phyloP scores from a whole-genome alignment of 2,113 vertebrate species.

The Anas platyrhynchos region DNA sequence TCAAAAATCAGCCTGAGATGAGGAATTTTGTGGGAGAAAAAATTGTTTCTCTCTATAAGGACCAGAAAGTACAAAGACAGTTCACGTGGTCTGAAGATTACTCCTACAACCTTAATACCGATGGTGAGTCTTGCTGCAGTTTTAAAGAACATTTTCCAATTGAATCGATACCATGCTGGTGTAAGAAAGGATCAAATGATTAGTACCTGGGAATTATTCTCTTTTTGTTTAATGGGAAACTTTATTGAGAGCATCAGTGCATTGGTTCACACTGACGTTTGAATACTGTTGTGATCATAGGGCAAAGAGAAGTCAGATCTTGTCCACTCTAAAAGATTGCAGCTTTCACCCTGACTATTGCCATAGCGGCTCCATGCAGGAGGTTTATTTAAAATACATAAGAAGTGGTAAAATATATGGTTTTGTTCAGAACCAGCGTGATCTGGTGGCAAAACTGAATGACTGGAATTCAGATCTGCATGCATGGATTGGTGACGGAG shows the following conservation, averaged over 20 bases:
- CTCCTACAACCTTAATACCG: not conserved
- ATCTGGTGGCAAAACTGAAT: not conserved
- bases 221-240: not conserved
- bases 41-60: not conserved
- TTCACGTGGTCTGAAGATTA: not conserved
- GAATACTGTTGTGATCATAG: not conserved
- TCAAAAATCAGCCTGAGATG: not conserved
- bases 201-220: not conserved
- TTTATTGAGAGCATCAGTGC: not conserved
- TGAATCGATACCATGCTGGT: not conserved
- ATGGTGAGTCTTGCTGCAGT: not conserved
- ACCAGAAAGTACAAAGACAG: not conserved
- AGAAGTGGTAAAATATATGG: not conserved
- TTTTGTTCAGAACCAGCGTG: not conserved
- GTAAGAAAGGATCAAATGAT: not conserved
- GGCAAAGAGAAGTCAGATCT: not conserved
- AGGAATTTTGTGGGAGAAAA: not conserved
- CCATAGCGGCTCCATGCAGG: not conserved
- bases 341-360: not conserved
- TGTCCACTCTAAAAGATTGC: not conserved
- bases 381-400: slow-evolving; percentile 7
- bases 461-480: not conserved
- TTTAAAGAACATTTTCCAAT: not conserved
- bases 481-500: not conserved
- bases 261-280: not conserved